Conservation (phyloP, 2,888 invertebrate species). For the Nomada hirtipes region DNA sequence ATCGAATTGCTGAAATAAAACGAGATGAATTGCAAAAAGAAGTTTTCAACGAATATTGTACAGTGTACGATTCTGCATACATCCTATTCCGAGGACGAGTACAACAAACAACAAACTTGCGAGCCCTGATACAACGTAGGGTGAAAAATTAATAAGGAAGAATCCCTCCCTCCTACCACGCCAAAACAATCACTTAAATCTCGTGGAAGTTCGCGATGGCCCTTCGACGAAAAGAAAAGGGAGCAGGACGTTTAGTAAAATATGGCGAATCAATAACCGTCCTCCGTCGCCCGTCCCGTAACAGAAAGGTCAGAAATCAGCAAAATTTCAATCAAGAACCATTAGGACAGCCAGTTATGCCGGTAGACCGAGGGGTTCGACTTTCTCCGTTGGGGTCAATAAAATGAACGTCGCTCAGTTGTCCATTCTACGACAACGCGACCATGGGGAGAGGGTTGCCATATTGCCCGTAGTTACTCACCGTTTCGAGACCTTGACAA, state of each 20-base stretch:
- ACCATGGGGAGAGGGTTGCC: conserved; percentile 42
- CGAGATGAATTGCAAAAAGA: too few species aligned
- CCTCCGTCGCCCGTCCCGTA: conserved; percentile 5
- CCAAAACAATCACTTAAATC: neutral
- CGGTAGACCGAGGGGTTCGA: conserved; percentile 54
- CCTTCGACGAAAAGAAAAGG: neutral
- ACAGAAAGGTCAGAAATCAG: conserved; percentile 71
- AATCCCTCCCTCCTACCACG: neutral
- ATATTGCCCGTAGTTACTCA: conserved; percentile 73
- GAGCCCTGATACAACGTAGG: too few species aligned
- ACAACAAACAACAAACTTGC: too few species aligned
- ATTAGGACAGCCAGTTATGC: conserved; percentile 69
- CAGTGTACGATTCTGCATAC: too few species aligned
- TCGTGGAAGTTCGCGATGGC: neutral
- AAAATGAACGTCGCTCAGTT: conserved; percentile 47
- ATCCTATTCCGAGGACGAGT: too few species aligned
- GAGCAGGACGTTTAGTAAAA: conserved; percentile 17
- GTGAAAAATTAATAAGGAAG: neutral
- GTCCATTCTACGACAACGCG: conserved; percentile 36
- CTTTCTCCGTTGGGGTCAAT: conserved; percentile 57
- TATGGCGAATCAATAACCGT: conserved; percentile 45
- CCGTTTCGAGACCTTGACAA: conserved; percentile 71
- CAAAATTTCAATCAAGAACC: conserved; percentile 78
- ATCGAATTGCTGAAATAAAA: too few species aligned
- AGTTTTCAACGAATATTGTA: too few species aligned